A percentile compares a stretch with the other conserved stretches of the same genome.
These are phyloP conservation scores for Amazona vittata DNA, from an alignment of 2,113 vertebrate species.

Conservation along the genomic window DNA sequence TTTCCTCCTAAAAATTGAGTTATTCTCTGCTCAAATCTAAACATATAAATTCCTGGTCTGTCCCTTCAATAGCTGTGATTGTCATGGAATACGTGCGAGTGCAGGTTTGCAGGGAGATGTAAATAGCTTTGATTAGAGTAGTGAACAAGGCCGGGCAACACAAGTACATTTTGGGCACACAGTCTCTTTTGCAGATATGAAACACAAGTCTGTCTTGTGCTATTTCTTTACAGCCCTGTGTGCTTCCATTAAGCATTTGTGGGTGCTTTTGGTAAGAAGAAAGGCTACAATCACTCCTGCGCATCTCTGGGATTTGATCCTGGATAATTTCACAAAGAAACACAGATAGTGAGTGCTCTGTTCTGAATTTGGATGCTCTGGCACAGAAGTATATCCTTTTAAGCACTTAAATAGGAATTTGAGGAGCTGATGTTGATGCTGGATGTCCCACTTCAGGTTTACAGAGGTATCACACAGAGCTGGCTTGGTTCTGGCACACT, in stretches of 20 bases:
- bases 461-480: too few relatives aligned
- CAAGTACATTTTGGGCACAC: not conserved
- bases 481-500: not conserved
- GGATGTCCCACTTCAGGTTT: not conserved
- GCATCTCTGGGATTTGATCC: fast-evolving
- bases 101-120: not conserved
- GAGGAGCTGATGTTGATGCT: not conserved
- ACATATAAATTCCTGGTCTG: not conserved
- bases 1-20: not conserved
- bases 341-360: not conserved
- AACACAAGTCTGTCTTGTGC: not conserved
- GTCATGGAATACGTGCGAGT: not conserved
- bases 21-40: not conserved
- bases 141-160: not conserved
- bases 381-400: not conserved
- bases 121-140: not conserved
- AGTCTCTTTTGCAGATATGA: not conserved
- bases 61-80: not conserved
- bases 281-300: not conserved
- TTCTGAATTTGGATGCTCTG: not conserved
- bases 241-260: not conserved
- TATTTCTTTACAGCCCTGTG: not conserved
- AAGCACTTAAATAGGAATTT: not conserved
- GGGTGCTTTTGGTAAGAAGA: not conserved
- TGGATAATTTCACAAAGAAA: not conserved